Conservation (phyloP, 2,797 vertebrate genomes). For the Sebastes diaconus region DNA sequence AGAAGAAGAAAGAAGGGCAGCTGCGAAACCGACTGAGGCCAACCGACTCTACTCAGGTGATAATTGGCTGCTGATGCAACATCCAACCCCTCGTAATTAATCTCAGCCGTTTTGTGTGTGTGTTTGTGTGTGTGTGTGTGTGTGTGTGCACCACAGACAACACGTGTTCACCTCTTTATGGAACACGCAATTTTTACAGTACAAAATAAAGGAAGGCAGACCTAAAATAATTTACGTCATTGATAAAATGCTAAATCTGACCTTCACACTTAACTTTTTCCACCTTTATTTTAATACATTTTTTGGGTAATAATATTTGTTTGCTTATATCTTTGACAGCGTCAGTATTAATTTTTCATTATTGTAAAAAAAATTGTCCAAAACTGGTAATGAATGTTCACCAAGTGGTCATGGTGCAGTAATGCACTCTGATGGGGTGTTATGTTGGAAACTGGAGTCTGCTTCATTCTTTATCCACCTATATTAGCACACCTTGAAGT, state of each 20-base stretch:
- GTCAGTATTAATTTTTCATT: neutral
- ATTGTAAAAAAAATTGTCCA: too few species aligned
- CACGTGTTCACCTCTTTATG: conserved; percentile 28
- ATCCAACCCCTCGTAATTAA: conserved; percentile 61
- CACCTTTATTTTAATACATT: neutral
- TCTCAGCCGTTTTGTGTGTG: conserved; percentile 40
- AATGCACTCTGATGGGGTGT: neutral
- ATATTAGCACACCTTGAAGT: neutral
- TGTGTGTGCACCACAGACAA: conserved; percentile 26
- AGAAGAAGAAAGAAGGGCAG: conserved; percentile 52
- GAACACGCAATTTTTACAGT: conserved; percentile 10
- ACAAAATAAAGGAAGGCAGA: neutral
- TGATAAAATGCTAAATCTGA: neutral
- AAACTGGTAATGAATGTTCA: neutral
- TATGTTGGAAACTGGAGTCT: neutral
- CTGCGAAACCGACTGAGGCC: conserved; percentile 47
- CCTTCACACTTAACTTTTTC: neutral
- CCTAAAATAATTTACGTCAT: neutral
- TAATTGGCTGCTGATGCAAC: conserved; percentile 78
- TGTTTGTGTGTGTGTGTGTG: conserved; percentile 5
- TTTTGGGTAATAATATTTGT: neutral
- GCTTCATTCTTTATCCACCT: neutral
- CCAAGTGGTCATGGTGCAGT: neutral
- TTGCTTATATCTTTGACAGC: neutral
- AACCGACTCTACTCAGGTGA: conserved; percentile 71